A percentile compares a stretch with the other conserved stretches of the same genome.
phyloP scores from a whole-genome alignment of 2,888 invertebrate species.

The Aproaerema taeniolella region DNA sequence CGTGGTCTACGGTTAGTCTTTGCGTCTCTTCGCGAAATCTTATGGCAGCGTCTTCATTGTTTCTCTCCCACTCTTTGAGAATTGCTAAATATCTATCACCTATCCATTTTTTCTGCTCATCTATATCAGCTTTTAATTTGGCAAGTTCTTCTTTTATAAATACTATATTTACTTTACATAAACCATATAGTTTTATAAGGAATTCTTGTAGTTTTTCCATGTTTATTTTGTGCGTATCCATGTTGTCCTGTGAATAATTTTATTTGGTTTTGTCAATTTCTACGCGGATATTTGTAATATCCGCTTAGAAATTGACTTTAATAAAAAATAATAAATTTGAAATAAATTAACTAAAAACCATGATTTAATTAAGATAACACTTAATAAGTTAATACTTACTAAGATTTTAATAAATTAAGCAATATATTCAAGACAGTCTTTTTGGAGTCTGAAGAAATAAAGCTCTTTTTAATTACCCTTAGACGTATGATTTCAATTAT shows the following conservation, averaged over 20 bases:
- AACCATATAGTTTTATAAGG: conserved; percentile 66
- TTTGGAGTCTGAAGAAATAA: too few species aligned
- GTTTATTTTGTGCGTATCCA: conserved; percentile 81
- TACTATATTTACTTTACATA: conserved; percentile 75
- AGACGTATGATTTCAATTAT: too few species aligned
- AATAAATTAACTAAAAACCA: too few species aligned
- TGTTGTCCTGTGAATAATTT: conserved; percentile 84
- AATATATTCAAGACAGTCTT: too few species aligned
- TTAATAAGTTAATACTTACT: too few species aligned
- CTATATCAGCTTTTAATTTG: conserved; percentile 70
- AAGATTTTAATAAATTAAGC: too few species aligned
- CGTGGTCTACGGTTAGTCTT: conserved; percentile 79
- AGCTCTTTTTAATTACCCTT: too few species aligned
- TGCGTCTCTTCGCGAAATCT: conserved; percentile 79
- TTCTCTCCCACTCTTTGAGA: conserved; percentile 72
- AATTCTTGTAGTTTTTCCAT: conserved; percentile 79
- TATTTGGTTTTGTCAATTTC: too few species aligned
- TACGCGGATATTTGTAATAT: too few species aligned
- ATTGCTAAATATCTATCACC: conserved; percentile 67
- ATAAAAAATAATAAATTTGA: too few species aligned
- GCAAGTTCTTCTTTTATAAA: conserved; percentile 79
- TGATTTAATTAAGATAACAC: too few species aligned
- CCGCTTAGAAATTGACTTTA: too few species aligned
- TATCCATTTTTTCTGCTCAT: conserved; percentile 69
- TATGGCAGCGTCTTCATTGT: conserved; percentile 69